A percentile compares a stretch with the other conserved stretches of the same genome.
phyloP scores from a whole-genome alignment of 2,888 invertebrate species.

The Tiliacea citrago region DNA sequence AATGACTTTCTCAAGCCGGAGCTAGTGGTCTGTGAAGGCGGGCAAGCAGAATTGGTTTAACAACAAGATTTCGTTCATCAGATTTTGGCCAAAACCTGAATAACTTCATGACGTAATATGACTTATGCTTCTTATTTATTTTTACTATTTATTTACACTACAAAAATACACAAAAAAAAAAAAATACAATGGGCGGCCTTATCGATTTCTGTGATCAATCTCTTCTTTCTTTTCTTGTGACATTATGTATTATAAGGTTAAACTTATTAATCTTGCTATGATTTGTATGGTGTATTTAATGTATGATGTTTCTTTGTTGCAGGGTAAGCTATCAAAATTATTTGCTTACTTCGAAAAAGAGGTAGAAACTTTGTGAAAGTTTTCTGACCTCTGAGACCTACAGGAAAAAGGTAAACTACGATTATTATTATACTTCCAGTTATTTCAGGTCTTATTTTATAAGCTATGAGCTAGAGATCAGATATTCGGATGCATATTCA shows the following conservation, averaged over 20 bases:
- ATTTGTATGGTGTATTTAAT: not conserved
- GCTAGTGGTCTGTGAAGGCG: conserved; percentile 14
- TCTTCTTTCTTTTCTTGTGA: too few species aligned
- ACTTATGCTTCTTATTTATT: too few species aligned
- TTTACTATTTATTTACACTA: too few species aligned
- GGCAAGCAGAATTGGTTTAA: not conserved
- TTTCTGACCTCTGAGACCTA: not conserved
- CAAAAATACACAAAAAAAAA: too few species aligned
- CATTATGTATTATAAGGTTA: not conserved
- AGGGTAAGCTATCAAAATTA: conserved; percentile 43
- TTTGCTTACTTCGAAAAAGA: not conserved
- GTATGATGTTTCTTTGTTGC: conserved; percentile 37
- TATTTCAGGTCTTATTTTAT: not conserved
- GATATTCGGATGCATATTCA: too few species aligned
- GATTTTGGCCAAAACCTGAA: not conserved
- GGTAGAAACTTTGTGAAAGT: not conserved
- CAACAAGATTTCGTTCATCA: not conserved
- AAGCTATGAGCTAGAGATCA: too few species aligned
- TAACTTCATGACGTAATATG: not conserved
- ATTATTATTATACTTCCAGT: not conserved
- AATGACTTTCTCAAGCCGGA: not conserved
- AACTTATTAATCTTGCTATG: not conserved
- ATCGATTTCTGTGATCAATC: too few species aligned
- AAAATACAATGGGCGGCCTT: too few species aligned
- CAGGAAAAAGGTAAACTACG: conserved; percentile 13